These are phyloP conservation scores for Solenopsis fugax DNA, from an alignment of 1,140 invertebrate species.

Conservation along the genomic window DNA sequence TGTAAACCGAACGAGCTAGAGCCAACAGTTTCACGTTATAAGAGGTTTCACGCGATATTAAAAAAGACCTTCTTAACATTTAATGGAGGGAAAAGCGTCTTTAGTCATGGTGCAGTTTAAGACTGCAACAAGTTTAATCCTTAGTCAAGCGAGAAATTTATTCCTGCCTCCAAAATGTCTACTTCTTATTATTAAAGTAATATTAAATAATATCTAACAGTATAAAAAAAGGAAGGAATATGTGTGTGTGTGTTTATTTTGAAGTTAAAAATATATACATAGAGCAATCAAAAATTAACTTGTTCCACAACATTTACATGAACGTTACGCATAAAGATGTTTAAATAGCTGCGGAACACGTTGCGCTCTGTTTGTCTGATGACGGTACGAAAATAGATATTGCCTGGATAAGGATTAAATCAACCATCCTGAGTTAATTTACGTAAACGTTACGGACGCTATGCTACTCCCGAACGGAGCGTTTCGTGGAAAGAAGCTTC, in stretches of 20 bases:
- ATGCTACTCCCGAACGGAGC: neutral
- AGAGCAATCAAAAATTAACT: neutral
- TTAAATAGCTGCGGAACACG: slow-evolving; percentile 5
- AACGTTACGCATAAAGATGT: slow-evolving; percentile 25
- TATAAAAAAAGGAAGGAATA: neutral
- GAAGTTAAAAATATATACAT: neutral
- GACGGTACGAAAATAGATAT: slow-evolving; percentile 37
- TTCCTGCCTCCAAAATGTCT: neutral
- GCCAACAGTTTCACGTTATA: neutral
- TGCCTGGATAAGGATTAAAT: slow-evolving; percentile 13
- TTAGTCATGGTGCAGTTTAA: neutral
- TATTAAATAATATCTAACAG: neutral
- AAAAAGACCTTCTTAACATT: slow-evolving; percentile 25
- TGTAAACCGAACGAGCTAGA: slow-evolving; percentile 7
- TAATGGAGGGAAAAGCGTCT: neutral
- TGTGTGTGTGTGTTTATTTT: neutral
- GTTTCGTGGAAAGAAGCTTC: neutral
- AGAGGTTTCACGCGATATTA: slow-evolving; percentile 1
- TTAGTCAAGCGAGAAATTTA: slow-evolving; percentile 26
- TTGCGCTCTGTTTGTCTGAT: neutral
- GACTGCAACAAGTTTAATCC: slow-evolving; percentile 41
- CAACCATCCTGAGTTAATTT: slow-evolving; percentile 1
- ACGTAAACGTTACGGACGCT: neutral
- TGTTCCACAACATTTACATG: neutral
- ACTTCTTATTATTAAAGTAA: neutral